These are phyloP conservation scores for Trissonchulus latispiculum DNA, from an alignment of 2,888 invertebrate species.

Conservation along the genomic window DNA sequence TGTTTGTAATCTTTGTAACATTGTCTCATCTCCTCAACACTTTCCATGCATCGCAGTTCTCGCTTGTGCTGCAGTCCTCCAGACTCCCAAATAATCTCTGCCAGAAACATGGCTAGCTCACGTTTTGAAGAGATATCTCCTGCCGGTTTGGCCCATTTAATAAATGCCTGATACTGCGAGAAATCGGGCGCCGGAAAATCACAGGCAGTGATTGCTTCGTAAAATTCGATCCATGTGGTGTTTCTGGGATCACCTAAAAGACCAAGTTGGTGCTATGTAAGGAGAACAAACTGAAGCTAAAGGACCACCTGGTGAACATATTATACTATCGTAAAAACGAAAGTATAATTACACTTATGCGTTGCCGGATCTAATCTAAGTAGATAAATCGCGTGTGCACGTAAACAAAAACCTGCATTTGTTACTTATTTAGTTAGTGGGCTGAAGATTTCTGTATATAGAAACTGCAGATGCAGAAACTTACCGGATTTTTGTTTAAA, in stretches of 20 bases:
- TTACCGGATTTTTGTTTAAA: too few relatives aligned
- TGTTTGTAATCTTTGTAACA: neutral
- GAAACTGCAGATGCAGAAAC: too few relatives aligned
- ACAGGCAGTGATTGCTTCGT: neutral
- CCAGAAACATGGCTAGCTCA: neutral
- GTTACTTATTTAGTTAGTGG: too few relatives aligned
- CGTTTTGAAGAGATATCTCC: neutral
- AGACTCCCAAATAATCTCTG: neutral
- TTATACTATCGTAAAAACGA: too few relatives aligned
- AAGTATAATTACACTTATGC: too few relatives aligned
- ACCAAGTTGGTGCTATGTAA: neutral
- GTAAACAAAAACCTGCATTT: too few relatives aligned
- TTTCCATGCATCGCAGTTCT: neutral
- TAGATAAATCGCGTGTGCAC: too few relatives aligned
- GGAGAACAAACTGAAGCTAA: too few relatives aligned
- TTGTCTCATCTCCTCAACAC: neutral
- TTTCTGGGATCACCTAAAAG: neutral
- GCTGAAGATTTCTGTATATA: too few relatives aligned
- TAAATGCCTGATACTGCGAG: neutral
- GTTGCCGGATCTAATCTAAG: too few relatives aligned
- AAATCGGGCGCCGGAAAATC: neutral
- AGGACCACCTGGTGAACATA: too few relatives aligned
- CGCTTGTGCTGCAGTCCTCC: neutral
- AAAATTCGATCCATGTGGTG: neutral
- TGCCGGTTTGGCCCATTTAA: too few relatives aligned